Evolutionary conservation across 1,140 invertebrate species (phyloP).

Genomic region (Drosophila kanapiae): DNA sequence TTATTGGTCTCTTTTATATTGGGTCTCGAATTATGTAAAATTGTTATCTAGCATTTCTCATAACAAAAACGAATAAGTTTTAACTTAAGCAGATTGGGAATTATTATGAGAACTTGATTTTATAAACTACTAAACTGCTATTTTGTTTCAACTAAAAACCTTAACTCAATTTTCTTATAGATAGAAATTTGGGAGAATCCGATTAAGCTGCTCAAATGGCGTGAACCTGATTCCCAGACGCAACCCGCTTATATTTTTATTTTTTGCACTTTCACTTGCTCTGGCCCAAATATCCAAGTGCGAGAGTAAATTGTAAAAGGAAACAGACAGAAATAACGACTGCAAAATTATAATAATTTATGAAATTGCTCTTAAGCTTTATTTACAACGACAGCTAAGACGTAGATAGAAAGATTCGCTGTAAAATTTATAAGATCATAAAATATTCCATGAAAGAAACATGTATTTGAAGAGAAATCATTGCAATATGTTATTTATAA

Average conservation of each 20-base stretch:
- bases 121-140: no score
- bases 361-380: neutral
- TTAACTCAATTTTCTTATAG: neutral
- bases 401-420: neutral
- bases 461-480: neutral
- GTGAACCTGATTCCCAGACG: constrained; percentile 24
- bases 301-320: constrained; percentile 1
- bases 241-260: constrained; percentile 32
- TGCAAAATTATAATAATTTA: neutral
- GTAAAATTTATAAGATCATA: neutral
- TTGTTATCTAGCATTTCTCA: no score
- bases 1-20: no score
- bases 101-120: no score
- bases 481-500: neutral
- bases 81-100: no score
- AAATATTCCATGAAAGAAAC: neutral
- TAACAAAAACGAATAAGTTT: no score
- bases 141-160: neutral
- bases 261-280: constrained; percentile 71
- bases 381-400: neutral
- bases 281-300: constrained; percentile 49
- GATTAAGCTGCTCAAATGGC: constrained; percentile 20
- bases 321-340: neutral
- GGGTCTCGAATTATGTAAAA: no score
- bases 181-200: neutral